Evolutionary conservation across 2,113 vertebrate genomes (phyloP).

Genomic region (Condylura cristata): DNA sequence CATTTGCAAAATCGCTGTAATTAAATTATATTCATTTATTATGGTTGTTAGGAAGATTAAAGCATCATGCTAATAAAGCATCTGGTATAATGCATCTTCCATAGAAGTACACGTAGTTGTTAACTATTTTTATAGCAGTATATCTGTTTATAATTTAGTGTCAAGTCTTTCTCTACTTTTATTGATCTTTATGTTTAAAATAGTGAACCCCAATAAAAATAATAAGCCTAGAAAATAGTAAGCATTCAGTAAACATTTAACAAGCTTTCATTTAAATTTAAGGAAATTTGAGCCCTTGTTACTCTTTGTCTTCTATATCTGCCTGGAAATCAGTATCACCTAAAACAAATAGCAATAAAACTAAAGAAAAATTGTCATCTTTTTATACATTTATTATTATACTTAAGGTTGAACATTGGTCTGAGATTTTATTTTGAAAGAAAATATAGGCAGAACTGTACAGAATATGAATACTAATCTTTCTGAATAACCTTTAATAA

Average conservation of each 20-base stretch:
- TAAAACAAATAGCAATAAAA: neutral
- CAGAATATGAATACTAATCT: neutral
- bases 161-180: neutral
- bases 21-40: neutral
- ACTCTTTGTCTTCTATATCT: neutral
- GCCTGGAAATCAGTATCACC: neutral
- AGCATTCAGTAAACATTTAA: neutral
- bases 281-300: conserved; percentile 6
- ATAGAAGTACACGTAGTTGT: neutral
- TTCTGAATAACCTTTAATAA: neutral
- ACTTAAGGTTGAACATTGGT: neutral
- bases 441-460: neutral
- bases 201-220: neutral
- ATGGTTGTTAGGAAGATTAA: neutral
- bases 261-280: conserved; percentile 24
- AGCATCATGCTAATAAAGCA: neutral
- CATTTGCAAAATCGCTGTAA: neutral
- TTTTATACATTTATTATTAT: neutral
- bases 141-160: neutral
- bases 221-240: neutral
- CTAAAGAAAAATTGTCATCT: conserved; percentile 12
- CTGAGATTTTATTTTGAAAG: conserved; percentile 2
- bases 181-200: neutral
- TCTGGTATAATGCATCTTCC: neutral
- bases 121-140: neutral